phyloP scores from a whole-genome alignment of 2,888 invertebrate genomes.

The Diaprepes abbreviatus region DNA sequence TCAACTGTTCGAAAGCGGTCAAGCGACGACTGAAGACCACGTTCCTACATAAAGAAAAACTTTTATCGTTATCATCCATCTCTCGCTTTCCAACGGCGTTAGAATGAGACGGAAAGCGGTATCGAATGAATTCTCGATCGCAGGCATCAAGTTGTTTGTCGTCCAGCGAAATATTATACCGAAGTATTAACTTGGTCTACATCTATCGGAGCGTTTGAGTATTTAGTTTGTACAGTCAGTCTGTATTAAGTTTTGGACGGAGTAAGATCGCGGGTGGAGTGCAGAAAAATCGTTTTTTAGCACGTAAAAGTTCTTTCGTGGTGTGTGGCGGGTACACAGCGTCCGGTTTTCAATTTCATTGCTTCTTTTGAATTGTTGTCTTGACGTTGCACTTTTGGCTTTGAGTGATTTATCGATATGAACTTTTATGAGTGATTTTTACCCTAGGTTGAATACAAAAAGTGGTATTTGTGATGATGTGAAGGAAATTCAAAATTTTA shows the following conservation, averaged over 20 bases:
- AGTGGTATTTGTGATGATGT: slow-evolving; percentile 10
- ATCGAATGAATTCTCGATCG: background rate
- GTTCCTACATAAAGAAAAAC: background rate
- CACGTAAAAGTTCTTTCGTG: background rate
- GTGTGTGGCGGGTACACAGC: background rate
- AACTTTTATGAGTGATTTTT: slow-evolving; percentile 14
- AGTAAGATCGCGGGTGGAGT: background rate
- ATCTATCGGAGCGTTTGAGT: slow-evolving; percentile 2
- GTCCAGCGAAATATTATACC: background rate
- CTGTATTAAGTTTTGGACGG: slow-evolving; percentile 6
- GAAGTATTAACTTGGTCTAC: slow-evolving; percentile 18
- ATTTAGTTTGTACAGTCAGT: slow-evolving; percentile 24
- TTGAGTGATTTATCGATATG: background rate
- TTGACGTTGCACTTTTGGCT: background rate
- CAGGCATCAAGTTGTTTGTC: background rate
- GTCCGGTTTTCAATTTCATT: slow-evolving; percentile 18
- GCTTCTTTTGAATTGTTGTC: background rate
- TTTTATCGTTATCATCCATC: background rate
- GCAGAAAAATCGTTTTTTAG: background rate
- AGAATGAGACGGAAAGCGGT: background rate
- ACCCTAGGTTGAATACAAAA: background rate
- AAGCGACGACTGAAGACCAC: slow-evolving; percentile 25
- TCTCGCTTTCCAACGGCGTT: background rate
- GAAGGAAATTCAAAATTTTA: slow-evolving; percentile 11
- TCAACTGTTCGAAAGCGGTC: slow-evolving; percentile 34